Evolutionary conservation across 2,888 invertebrate species (phyloP).

Genomic region (Hydriomena furcata): DNA sequence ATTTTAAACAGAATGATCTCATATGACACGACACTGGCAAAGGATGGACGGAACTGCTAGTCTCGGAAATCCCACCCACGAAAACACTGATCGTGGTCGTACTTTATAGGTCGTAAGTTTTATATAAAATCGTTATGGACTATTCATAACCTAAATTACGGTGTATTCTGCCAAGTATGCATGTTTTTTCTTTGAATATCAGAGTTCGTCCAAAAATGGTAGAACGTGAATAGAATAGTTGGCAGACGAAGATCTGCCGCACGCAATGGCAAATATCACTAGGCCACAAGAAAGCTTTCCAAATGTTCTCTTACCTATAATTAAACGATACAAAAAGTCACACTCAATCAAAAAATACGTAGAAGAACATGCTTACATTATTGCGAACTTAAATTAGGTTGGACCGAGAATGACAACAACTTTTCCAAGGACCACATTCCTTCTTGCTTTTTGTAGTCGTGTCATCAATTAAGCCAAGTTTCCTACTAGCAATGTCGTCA

Average conservation of each 20-base stretch:
- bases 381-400: neutral
- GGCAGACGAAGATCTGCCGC: conserved; percentile 60
- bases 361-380: too few species aligned
- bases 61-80: conserved; percentile 17
- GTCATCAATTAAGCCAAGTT: conserved; percentile 45
- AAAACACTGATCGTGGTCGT: neutral
- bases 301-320: conserved; percentile 40
- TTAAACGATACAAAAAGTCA: neutral
- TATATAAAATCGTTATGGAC: neutral
- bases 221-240: conserved; percentile 62
- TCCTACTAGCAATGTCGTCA: conserved; percentile 43
- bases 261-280: conserved; percentile 70
- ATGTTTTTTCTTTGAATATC: conserved; percentile 49
- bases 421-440: conserved; percentile 12
- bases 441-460: conserved; percentile 10
- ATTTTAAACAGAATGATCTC: conserved; percentile 18
- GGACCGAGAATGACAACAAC: neutral
- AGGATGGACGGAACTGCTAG: conserved; percentile 13
- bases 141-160: conserved; percentile 9
- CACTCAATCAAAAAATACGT: neutral
- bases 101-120: conserved; percentile 9
- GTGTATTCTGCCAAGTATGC: conserved; percentile 3
- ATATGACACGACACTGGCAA: conserved; percentile 18
- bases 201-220: conserved; percentile 66
- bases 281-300: conserved; percentile 60